phyloP scores from a whole-genome alignment of 1,140 invertebrate species.

The Lepeophtheirus salmonis region DNA sequence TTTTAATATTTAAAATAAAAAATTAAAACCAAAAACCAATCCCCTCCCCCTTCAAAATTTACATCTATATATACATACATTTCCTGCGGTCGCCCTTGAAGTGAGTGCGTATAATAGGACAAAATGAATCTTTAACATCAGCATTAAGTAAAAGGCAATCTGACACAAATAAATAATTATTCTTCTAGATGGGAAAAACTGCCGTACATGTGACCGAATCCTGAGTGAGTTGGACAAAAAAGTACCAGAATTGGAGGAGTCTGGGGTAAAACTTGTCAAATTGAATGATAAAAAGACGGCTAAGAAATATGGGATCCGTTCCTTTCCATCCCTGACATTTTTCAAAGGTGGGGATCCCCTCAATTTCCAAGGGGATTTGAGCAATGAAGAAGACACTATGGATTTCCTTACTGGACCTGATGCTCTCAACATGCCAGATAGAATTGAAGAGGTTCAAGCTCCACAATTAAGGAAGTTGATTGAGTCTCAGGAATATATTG shows the following conservation, averaged over 20 bases:
- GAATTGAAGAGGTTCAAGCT: constrained; percentile 83
- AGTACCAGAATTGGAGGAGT: constrained; percentile 78
- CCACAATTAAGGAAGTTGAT: constrained; percentile 77
- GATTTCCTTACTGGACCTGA: constrained; percentile 81
- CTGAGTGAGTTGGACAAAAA: constrained; percentile 77
- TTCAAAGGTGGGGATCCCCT: constrained; percentile 81
- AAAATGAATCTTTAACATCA: no score
- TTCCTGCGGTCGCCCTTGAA: no score
- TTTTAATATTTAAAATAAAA: no score
- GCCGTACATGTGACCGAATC: constrained; percentile 73
- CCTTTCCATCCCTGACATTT: constrained; percentile 79
- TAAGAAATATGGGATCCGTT: constrained; percentile 81
- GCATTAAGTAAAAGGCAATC: no score
- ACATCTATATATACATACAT: no score
- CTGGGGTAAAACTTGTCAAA: constrained; percentile 83
- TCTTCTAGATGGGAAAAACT: constrained; percentile 60
- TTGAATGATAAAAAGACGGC: constrained; percentile 85
- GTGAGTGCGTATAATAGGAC: no score
- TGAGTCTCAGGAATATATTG: constrained; percentile 74
- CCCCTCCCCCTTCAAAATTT: no score
- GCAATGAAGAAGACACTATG: constrained; percentile 71
- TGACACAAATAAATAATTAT: no score
- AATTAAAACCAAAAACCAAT: no score
- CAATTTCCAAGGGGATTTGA: constrained; percentile 65
- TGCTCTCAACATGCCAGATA: constrained; percentile 80